Conservation (phyloP, 2,888 invertebrate genomes). For the Pseudeuparius sepicola region DNA sequence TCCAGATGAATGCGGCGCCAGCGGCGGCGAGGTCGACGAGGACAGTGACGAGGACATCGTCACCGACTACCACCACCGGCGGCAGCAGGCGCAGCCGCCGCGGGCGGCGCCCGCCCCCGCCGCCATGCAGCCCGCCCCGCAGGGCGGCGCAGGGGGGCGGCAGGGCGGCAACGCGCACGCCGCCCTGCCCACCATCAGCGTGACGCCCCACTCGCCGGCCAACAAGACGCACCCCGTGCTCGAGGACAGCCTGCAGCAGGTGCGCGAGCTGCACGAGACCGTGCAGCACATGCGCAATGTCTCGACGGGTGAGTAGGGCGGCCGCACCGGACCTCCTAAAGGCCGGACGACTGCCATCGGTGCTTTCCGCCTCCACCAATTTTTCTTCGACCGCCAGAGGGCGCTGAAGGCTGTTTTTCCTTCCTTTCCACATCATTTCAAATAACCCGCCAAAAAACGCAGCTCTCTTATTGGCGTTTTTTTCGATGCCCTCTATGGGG, state of each 20-base stretch:
- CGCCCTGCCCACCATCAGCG: conserved; percentile 71
- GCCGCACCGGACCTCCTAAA: too few species aligned
- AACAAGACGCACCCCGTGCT: conserved; percentile 58
- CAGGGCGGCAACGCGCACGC: conserved; percentile 33
- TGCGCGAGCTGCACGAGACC: conserved; percentile 63
- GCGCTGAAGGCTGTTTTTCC: too few species aligned
- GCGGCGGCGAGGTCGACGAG: conserved; percentile 62
- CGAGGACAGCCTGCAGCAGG: conserved; percentile 62
- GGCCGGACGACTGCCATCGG: too few species aligned
- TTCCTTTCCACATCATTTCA: too few species aligned
- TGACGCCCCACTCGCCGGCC: conserved; percentile 80
- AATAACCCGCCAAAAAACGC: too few species aligned
- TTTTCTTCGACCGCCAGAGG: too few species aligned
- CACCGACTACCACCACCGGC: conserved; percentile 52
- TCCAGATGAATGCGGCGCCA: conserved; percentile 59
- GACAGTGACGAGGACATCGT: conserved; percentile 75
- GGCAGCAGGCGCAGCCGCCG: not conserved
- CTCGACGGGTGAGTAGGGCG: too few species aligned
- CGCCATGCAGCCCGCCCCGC: conserved; percentile 4
- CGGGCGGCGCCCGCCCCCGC: conserved; percentile 10
- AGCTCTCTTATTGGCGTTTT: too few species aligned
- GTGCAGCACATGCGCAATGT: conserved; percentile 70
- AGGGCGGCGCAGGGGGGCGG: conserved; percentile 25
- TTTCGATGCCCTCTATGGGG: too few species aligned
- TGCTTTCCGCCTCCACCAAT: too few species aligned